Conservation (phyloP, 2,113 vertebrate species). For the Misgurnus anguillicaudatus region DNA sequence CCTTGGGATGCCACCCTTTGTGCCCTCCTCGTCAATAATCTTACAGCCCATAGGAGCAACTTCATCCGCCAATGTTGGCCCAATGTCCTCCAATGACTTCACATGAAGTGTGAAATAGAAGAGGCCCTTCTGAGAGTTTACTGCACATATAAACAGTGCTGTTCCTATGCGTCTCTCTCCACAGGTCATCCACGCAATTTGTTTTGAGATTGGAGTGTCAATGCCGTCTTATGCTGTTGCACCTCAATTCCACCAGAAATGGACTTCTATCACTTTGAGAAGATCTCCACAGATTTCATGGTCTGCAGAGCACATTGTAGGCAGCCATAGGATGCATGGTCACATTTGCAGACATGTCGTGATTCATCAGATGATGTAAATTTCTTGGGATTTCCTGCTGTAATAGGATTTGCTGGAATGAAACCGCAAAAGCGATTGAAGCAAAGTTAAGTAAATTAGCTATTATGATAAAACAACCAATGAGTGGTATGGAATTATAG, state of each 20-base stretch:
- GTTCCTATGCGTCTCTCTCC: background rate
- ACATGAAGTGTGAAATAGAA: background rate
- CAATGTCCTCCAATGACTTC: background rate
- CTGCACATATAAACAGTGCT: background rate
- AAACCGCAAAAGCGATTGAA: slow-evolving; percentile 67
- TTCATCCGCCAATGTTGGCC: background rate
- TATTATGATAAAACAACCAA: slow-evolving; percentile 66
- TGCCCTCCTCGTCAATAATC: background rate
- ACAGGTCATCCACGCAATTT: background rate
- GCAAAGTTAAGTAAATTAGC: slow-evolving; percentile 64
- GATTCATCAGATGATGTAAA: background rate
- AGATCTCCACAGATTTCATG: background rate
- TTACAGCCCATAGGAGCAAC: slow-evolving; percentile 23
- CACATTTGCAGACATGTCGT: background rate
- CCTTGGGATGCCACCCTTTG: slow-evolving; percentile 28
- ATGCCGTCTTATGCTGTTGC: background rate
- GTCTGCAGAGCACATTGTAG: background rate
- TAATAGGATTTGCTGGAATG: slow-evolving; percentile 69
- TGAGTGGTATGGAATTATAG: slow-evolving; percentile 64
- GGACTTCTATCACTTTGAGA: background rate
- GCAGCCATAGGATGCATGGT: background rate
- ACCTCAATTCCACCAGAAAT: background rate
- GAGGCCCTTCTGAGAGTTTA: background rate
- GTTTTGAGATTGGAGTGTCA: background rate
- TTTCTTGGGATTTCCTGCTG: slow-evolving; percentile 12